Evolutionary conservation across 2,888 invertebrate genomes (phyloP), one percentile per base, ranked within the genome.

Genomic region (Sabellastarte sp.): DNA sequence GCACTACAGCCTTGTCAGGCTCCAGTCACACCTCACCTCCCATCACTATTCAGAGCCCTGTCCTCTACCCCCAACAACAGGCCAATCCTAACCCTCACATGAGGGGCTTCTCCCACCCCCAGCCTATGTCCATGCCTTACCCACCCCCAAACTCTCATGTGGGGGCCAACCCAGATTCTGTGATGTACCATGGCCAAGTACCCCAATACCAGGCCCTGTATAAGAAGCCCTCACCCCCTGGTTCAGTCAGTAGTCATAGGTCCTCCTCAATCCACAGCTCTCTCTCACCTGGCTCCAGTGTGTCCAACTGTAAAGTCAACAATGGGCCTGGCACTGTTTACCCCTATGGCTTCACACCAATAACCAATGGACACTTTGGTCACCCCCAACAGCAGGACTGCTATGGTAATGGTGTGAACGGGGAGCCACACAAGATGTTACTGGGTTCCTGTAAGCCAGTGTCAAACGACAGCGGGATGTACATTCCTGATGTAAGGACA

Each of bases 191-290:
- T 51, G 60, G 60, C 60, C 59, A n/a, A n/a, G n/a, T n/a, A n/a
- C n/a, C n/a, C n/a, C n/a, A n/a, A n/a, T 61, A 64, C 58, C 65
- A 63, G 3, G 72, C 71, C 62, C 73, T 76, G 65, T 75, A 73
- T 65, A 60, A 63, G 50, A 77, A 77, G 69, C 73, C 76, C 3
- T 79, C 80, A 0, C 80, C 81, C 30, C 78, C 80, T 3, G 78
- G 76, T 26, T 81, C 80, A 24, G 73, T 78, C 24, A 76, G 78
- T 52, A 80, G 80, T 70, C 76, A 77, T 41, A 75, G 75, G 61
- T 80, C 80, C 50, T 77, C 78, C 15, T 72, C 70, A 32, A 28
- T 55, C 3, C 58, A 61, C 28, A 80, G 79, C 69, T 74, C 75
- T 26, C 62, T 69, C 41, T 64, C 65, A 1, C 60, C 68, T 24